Evolutionary conservation across 2,888 invertebrate species (phyloP).

Genomic region (Neoaliturus tenellus): DNA sequence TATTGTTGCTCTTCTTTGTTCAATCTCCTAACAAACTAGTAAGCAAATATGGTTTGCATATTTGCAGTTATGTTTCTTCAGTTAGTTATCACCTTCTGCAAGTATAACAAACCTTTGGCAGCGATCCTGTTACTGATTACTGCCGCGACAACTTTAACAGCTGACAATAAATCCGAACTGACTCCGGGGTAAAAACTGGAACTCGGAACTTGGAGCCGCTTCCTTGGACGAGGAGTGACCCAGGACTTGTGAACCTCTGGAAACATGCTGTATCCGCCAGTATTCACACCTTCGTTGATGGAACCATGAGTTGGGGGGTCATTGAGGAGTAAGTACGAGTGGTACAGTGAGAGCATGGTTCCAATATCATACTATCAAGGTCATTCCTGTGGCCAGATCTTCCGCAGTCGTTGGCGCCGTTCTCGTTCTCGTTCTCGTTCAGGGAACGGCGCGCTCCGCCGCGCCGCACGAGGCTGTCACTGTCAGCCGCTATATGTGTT

Average conservation of each 20-base stretch:
- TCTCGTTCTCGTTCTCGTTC: neutral
- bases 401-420: neutral
- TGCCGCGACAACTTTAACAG: neutral
- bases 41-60: too few species aligned
- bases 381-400: neutral
- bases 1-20: too few species aligned
- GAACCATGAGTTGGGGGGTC: too few species aligned
- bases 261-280: too few species aligned
- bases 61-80: too few species aligned
- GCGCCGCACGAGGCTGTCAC: neutral
- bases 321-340: too few species aligned
- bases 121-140: neutral
- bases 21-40: too few species aligned
- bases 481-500: neutral
- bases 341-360: too few species aligned
- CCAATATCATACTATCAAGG: too few species aligned
- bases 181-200: neutral
- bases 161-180: neutral
- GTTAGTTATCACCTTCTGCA: too few species aligned
- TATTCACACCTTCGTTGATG: too few species aligned
- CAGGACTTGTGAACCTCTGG: too few species aligned
- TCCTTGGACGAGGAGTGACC: neutral
- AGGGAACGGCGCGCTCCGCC: neutral
- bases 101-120: neutral
- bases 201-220: neutral